Evolutionary conservation across 2,888 invertebrate species (phyloP), one percentile per base, ranked within the genome.

Genomic region (Noctua janthina): DNA sequence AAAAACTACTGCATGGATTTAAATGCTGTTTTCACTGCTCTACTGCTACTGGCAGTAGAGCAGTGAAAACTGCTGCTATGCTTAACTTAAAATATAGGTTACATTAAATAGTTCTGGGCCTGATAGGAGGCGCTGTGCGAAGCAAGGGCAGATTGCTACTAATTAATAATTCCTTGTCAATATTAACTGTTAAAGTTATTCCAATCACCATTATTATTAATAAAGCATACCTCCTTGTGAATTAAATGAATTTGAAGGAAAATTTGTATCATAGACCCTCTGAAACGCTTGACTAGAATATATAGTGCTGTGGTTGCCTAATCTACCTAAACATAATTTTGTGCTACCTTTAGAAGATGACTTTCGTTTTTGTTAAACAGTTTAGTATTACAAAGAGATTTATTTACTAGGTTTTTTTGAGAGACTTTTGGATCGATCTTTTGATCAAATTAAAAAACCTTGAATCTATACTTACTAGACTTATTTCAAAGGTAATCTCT

Each of bases 401-500:
- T 43, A 59, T 54, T 5, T 23, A 13, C 35, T 13, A 51, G 15
- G 39, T 68, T 62, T 59, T 69, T 35, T 68, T 68, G 8, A 29
- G 29, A 51, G 49, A 54, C n/a, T 20, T 43, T 54, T 23, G 54
- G 23, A 54, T 54, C 23, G 8, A 54, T 54, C 54, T 54, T 54
- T 54, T 54, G 54, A 54, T 20, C 7, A 7, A 54, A 54, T 20
- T 20, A 20, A 71, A 64, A 78, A 51, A 49, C 43, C 54, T 80
- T 72, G 35, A 71, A 35, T 39, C 17, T 43, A 29, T 64, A 35
- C 70, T 72, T 35, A 20, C 29, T 68, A 81, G 79, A 81, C 62
- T 81, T 76, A 82, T 81, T 81, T 81, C 51, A 62, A 23, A 35
- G 51, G 15, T 51, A 20, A 66, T 46, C 56, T 68, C n/a, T 68